Evolutionary conservation across 2,888 invertebrate species (phyloP), one percentile per base, ranked within the genome.

Genomic region (Scaptomyza cyrtandrae): DNA sequence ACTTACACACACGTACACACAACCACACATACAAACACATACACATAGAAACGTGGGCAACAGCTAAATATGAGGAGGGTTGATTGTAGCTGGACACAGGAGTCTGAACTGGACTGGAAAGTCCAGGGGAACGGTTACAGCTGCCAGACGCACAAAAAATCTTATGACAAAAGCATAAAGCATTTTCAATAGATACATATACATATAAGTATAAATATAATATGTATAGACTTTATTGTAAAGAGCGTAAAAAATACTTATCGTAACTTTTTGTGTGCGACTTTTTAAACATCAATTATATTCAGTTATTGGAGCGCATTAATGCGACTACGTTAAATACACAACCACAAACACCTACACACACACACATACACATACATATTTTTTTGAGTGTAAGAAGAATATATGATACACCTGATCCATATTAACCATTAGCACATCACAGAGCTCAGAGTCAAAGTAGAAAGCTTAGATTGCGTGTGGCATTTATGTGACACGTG

Each of bases 221-320:
- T 9, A 48, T 10, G 43, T 27, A 48, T 49, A 50, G 6, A 33
- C 58, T 27, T 52, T 35, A 52, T 52, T 50, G 35, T 63, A 3
- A 46, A 48, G 43, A 37, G 52, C 29, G 6, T 9, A 41, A 52
- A 29, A 60, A 56, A 67, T 75, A 81, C 81, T 81, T 81, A 81
- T 76, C 84, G 81, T 84, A 73, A 81, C 81, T 75, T 83, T 16
- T 83, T 41, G 80, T 75, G 61, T 55, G 75, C 33, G 80, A 72
- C 57, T 80, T 81, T 82, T 85, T 69, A 79, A 82, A 82, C 72
- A 82, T 75, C 82, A 82, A 82, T 82, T 82, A 85, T 85, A 79
- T 82, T 75, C 77, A 82, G 75, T 71, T 82, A 82, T 79, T 68
- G 82, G 60, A 73, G 85, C 82, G 85, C 64, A 79, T 77, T 85